These are phyloP conservation scores for Heliconius nattereri DNA, from an alignment of 1,140 invertebrate genomes.

Conservation along the genomic window DNA sequence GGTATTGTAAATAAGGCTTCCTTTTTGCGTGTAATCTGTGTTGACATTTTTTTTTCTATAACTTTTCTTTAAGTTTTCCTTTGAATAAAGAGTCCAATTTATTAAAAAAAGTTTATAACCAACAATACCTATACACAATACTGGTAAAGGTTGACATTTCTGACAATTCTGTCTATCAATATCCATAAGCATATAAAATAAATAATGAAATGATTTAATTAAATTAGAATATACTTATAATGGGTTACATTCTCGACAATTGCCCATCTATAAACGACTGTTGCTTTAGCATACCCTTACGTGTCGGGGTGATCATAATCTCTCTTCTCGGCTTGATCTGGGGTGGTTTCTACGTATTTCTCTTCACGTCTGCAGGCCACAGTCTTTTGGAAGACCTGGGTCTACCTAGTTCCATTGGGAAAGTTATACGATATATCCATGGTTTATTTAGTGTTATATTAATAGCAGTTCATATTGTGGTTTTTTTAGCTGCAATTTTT, in stretches of 20 bases:
- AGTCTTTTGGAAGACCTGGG: constrained; percentile 16
- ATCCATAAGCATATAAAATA: background rate
- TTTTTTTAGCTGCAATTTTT: constrained; percentile 47
- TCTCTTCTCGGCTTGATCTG: constrained; percentile 34
- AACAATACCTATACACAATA: background rate
- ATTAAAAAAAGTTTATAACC: background rate
- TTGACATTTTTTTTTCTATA: no score
- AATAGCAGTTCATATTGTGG: constrained; percentile 36
- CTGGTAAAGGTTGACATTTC: background rate
- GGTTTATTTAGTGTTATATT: constrained; percentile 44
- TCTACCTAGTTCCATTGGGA: constrained; percentile 21
- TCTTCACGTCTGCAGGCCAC: constrained; percentile 35
- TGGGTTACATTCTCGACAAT: constrained; percentile 45
- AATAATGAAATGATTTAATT: background rate
- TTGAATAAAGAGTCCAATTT: no score
- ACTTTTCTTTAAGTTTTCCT: no score
- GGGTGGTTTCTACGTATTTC: constrained; percentile 34
- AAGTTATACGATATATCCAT: constrained; percentile 37
- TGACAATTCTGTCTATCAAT: background rate
- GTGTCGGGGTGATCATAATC: constrained; percentile 29
- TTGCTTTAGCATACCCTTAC: constrained; percentile 44
- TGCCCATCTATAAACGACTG: constrained; percentile 43
- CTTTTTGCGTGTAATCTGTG: no score
- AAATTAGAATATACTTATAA: background rate
- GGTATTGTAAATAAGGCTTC: no score